A percentile compares a stretch with the other conserved stretches of the same genome.
Evolutionary conservation across 2,888 invertebrate species (phyloP).

Genomic region (Athalia cordata): DNA sequence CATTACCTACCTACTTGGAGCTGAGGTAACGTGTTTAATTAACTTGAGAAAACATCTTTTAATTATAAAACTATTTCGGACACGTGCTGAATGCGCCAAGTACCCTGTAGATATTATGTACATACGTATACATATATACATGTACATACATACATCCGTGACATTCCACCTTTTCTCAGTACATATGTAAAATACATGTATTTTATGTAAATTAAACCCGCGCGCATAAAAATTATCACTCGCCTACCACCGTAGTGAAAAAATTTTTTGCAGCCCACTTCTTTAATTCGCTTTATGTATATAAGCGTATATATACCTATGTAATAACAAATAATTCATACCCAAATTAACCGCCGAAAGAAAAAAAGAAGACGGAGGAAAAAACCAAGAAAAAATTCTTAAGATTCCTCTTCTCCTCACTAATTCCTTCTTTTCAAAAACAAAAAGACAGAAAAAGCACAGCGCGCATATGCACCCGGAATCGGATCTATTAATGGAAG

Average conservation of each 20-base stretch:
- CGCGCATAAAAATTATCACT: too few relatives aligned
- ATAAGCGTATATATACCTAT: too few relatives aligned
- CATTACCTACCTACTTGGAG: not conserved
- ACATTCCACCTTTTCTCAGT: not conserved
- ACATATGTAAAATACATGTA: too few relatives aligned
- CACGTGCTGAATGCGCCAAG: constrained; percentile 35
- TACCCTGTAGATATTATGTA: not conserved
- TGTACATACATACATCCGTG: not conserved
- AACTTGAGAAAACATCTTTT: constrained; percentile 66
- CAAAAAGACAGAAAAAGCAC: too few relatives aligned
- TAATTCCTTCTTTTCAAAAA: not conserved
- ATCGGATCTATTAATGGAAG: constrained; percentile 4
- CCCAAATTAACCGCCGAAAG: not conserved
- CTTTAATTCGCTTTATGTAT: too few relatives aligned
- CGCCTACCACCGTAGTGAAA: too few relatives aligned
- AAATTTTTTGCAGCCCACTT: too few relatives aligned
- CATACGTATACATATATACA: not conserved
- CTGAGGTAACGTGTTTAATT: constrained; percentile 62
- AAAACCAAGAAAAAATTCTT: too few relatives aligned
- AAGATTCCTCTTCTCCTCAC: too few relatives aligned
- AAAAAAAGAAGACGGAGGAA: not conserved
- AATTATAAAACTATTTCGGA: constrained; percentile 63
- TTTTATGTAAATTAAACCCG: too few relatives aligned
- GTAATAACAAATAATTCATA: too few relatives aligned
- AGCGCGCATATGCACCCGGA: not conserved